phyloP scores from a whole-genome alignment of 2,888 invertebrate species.

The Cyrtodaria siliqua region DNA sequence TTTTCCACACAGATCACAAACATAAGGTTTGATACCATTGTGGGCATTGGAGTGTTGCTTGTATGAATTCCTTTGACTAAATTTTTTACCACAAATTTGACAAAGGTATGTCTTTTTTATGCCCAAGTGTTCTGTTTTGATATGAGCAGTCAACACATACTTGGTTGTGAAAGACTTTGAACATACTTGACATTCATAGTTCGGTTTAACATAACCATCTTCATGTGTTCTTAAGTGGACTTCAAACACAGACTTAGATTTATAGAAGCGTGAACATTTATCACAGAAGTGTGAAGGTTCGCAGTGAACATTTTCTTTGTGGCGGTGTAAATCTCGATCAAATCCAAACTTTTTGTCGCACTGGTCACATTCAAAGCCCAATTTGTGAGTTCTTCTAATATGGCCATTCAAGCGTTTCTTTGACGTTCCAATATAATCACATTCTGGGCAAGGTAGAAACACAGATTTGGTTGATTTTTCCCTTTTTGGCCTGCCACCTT shows the following conservation, averaged over 20 bases:
- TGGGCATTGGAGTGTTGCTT: slow-evolving; percentile 80
- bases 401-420: slow-evolving; percentile 68
- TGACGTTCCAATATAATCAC: slow-evolving; percentile 66
- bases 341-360: slow-evolving; percentile 75
- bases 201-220: slow-evolving; percentile 71
- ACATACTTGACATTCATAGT: slow-evolving; percentile 73
- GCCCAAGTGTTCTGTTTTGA: slow-evolving; percentile 76
- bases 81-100: slow-evolving; percentile 79
- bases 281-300: slow-evolving; percentile 73
- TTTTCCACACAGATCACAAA: slow-evolving; percentile 78
- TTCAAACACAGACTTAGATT: slow-evolving; percentile 65
- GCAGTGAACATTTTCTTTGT: slow-evolving; percentile 65
- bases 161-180: slow-evolving; percentile 75
- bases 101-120: slow-evolving; percentile 74
- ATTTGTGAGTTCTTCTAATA: slow-evolving; percentile 68
- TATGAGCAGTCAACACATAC: slow-evolving; percentile 72
- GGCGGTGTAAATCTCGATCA: slow-evolving; percentile 71
- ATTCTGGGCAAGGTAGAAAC: slow-evolving; percentile 61
- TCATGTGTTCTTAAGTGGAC: slow-evolving; percentile 75
- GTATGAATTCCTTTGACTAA: slow-evolving; percentile 77
- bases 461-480: slow-evolving; percentile 1
- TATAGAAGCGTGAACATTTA: slow-evolving; percentile 77
- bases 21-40: slow-evolving; percentile 74
- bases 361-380: slow-evolving; percentile 67
- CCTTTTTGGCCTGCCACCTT: slow-evolving; percentile 32